Conservation (phyloP, 2,797 vertebrate genomes). For the Furcifer pardalis region DNA sequence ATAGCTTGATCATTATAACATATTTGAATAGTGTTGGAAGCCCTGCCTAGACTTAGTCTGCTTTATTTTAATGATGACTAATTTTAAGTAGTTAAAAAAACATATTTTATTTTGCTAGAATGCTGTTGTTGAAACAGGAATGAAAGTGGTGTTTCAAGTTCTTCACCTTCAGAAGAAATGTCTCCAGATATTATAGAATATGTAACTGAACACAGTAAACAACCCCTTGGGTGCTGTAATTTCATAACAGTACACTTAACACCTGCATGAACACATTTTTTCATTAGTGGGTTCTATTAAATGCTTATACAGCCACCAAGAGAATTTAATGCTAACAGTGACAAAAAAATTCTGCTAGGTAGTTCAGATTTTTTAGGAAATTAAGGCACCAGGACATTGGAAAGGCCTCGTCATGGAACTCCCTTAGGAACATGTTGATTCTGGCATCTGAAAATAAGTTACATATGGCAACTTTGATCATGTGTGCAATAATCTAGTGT, state of each 20-base stretch:
- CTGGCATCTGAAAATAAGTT: constrained; percentile 21
- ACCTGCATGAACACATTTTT: constrained; percentile 53
- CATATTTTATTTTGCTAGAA: constrained; percentile 9
- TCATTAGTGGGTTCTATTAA: constrained; percentile 58
- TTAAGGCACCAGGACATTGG: constrained; percentile 53
- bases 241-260: constrained; percentile 55
- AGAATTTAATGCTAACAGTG: constrained; percentile 57
- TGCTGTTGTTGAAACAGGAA: constrained; percentile 42
- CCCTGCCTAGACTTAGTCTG: constrained; percentile 42
- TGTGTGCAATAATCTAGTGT: constrained; percentile 21
- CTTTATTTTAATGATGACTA: constrained; percentile 42
- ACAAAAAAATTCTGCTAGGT: constrained; percentile 48
- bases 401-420: constrained; percentile 26
- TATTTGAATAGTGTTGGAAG: constrained; percentile 26
- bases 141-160: constrained; percentile 35
- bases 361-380: constrained; percentile 55
- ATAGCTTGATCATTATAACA: constrained; percentile 55
- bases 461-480: constrained; percentile 26
- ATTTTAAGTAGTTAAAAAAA: constrained; percentile 42
- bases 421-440: constrained; percentile 30
- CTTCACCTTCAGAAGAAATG: constrained; percentile 36
- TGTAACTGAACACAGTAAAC: constrained; percentile 48
- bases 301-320: constrained; percentile 59
- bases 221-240: constrained; percentile 44
- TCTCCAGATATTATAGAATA: constrained; percentile 42